These are phyloP conservation scores for Panonychus citri DNA, from an alignment of 1,140 invertebrate genomes.

Conservation along the genomic window DNA sequence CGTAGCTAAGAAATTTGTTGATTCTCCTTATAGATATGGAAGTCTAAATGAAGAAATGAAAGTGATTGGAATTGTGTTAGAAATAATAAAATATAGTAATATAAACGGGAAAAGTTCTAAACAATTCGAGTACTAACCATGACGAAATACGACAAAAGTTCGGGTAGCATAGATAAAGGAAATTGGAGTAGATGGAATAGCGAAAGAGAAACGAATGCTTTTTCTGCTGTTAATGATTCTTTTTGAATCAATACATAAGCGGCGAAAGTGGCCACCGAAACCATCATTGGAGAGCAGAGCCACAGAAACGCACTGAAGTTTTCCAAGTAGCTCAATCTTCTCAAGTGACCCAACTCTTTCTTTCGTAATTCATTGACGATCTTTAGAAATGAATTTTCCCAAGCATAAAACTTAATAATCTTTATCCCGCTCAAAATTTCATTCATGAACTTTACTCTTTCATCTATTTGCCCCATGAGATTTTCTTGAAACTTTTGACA, in stretches of 20 bases:
- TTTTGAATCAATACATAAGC: conserved; percentile 25
- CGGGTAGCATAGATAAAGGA: conserved; percentile 35
- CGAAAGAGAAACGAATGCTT: conserved; percentile 35
- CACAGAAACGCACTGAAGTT: conserved; percentile 1
- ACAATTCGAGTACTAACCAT: conserved; percentile 5
- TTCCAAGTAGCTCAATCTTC: conserved; percentile 8
- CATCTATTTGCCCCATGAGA: conserved; percentile 22
- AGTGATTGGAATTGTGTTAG: no score
- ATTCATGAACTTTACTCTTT: conserved; percentile 21
- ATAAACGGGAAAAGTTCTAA: no score
- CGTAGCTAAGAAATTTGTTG: conserved; percentile 20
- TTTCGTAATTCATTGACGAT: conserved; percentile 12
- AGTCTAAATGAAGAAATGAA: no score
- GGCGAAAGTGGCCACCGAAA: conserved; percentile 19
- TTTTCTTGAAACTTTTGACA: conserved; percentile 23
- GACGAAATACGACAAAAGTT: conserved; percentile 22
- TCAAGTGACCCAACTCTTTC: conserved; percentile 12
- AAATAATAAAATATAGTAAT: no score
- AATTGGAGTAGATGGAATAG: conserved; percentile 54
- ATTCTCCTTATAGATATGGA: conserved; percentile 22
- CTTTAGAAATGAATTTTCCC: conserved; percentile 16
- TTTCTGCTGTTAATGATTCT: conserved; percentile 32
- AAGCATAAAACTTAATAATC: conserved; percentile 14
- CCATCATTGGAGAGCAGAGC: conserved; percentile 14
- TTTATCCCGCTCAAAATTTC: conserved; percentile 23